Conservation (phyloP, 2,113 vertebrate species). For the Hemiscyllium ocellatum region DNA sequence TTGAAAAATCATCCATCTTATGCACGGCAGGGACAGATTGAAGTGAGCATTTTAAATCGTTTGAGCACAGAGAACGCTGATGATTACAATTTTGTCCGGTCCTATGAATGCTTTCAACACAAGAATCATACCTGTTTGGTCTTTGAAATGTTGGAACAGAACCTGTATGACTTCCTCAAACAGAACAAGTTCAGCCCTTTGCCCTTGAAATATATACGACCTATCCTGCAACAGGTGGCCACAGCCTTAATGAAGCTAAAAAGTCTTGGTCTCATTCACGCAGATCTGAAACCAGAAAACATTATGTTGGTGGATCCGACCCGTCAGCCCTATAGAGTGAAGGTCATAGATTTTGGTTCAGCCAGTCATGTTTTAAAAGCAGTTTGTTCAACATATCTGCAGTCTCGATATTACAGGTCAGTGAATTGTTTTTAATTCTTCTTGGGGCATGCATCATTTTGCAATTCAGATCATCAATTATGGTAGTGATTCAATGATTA, state of each 20-base stretch:
- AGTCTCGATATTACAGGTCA: conserved; percentile 94
- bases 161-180: conserved; percentile 95
- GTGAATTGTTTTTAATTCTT: conserved; percentile 39
- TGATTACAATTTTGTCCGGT: conserved; percentile 94
- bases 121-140: conserved; percentile 99
- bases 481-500: not conserved
- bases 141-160: conserved; percentile 99
- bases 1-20: conserved; percentile 96
- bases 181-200: conserved; percentile 97
- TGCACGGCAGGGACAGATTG: conserved; percentile 92
- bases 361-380: conserved; percentile 96
- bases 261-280: conserved; percentile 89
- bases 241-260: conserved; percentile 95
- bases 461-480: not conserved
- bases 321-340: conserved; percentile 89
- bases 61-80: conserved; percentile 93
- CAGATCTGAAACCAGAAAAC: conserved; percentile 94
- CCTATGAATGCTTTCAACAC: conserved; percentile 98
- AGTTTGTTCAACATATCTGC: conserved; percentile 91
- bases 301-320: conserved; percentile 94
- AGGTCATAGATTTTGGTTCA: conserved; percentile 96
- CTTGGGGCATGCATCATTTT: not conserved
- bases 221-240: conserved; percentile 91
- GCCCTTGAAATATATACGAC: conserved; percentile 89
- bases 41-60: conserved; percentile 93